A percentile compares a stretch with the other conserved stretches of the same genome.
phyloP scores from a whole-genome alignment of 2,797 vertebrate species.

The Remorina albescens region DNA sequence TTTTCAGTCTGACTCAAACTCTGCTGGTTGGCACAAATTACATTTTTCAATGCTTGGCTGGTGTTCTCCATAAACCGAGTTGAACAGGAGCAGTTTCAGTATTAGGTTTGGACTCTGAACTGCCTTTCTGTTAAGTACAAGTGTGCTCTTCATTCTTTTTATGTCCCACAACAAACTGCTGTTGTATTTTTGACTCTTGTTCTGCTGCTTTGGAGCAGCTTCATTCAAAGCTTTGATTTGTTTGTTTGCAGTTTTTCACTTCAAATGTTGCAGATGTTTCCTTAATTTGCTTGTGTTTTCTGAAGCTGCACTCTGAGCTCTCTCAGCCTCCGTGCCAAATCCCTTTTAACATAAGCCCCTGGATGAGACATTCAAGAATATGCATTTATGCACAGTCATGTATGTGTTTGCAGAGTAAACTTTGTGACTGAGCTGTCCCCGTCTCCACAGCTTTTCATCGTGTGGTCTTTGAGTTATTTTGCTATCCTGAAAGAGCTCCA shows the following conservation, averaged over 20 bases:
- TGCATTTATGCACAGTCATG: background rate
- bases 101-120: background rate
- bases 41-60: no score
- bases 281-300: background rate
- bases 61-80: no score
- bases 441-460: constrained; percentile 1
- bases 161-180: background rate
- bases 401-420: constrained; percentile 20
- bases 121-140: background rate
- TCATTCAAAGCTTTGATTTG: background rate
- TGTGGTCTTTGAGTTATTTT: constrained; percentile 31
- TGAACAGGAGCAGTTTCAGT: no score
- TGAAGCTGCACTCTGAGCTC: background rate
- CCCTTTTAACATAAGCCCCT: background rate
- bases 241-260: background rate
- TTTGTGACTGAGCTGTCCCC: constrained; percentile 24
- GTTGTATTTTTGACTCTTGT: background rate
- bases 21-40: no score
- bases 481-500: constrained; percentile 20
- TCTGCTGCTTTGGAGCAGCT: background rate
- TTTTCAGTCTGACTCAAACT: no score
- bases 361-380: constrained; percentile 23
- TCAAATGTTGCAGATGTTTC: background rate
- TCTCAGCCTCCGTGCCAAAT: background rate
- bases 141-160: background rate